Base-by-base conservation (phyloP, 2,797 vertebrate genomes). In the Sebastes itinus region DNA sequence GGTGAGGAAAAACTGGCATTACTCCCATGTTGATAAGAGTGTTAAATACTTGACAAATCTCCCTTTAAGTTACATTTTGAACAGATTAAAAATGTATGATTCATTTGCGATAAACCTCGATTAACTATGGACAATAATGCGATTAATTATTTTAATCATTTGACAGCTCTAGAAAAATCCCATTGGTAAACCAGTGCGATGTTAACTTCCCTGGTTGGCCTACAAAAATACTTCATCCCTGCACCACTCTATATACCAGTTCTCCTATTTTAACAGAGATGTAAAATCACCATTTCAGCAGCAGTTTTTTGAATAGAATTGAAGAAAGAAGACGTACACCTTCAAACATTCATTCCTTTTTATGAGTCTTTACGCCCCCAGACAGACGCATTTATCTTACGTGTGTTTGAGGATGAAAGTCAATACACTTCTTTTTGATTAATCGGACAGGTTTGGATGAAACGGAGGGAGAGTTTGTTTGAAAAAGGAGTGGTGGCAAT, bases 371-470 rank as follows among this genome's bases (percentile, higher is more conserved):
- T 28, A 16, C 4, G 5, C n/a, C 38, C 42, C 12, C 62, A 70
- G 74, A 77, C 54, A 35, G 42, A 76, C n/a, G 23, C 14, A 65
- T 78, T 84, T 63, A 52, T 55, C 25, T 67, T 54, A 70, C 25
- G n/a, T 46, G 33, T 63, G 38, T 76, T 55, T 77, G 52, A 87
- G 77, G 59, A 64, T 82, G 33, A 87, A 86, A 72, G 80, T 63
- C 75, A 70, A 58, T 23, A 52, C 32, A 7, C 12, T 52, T 77
- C 7, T 64, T 67, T 70, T 56, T 75, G 64, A 86, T 81, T 75
- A 55, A 74, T 76, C 69, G 42, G 81, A 84, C 72, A 81, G 9
- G 61, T 76, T 65, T 65, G 55, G 70, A 67, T 12, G 22, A 64
- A 46, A 72, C 55, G 4, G 42, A 32, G 27, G 8, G 52, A 55